A percentile compares a stretch with the other conserved stretches of the same genome.
These are phyloP conservation scores for Typhlichthys subterraneus DNA, from an alignment of 2,797 vertebrate genomes.

Conservation along the genomic window DNA sequence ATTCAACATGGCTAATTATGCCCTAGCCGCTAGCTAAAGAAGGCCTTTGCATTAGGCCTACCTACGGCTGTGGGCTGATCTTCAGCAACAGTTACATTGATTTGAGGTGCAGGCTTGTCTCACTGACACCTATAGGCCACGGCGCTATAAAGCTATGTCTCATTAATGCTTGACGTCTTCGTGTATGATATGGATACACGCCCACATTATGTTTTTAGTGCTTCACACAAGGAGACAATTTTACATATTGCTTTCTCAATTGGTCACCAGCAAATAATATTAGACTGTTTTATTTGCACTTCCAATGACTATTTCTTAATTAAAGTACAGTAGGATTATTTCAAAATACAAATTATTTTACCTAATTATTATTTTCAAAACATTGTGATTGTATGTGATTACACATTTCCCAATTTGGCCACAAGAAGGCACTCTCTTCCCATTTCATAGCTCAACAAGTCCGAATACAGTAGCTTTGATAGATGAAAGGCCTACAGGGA, in stretches of 20 bases:
- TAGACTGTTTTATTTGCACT: no score
- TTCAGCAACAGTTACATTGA: conserved; percentile 55
- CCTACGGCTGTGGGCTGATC: conserved; percentile 45
- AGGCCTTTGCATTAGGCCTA: conserved; percentile 53
- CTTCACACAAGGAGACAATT: no score
- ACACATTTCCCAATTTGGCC: background rate
- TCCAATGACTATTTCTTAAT: no score
- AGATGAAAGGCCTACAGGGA: background rate
- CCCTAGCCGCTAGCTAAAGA: conserved; percentile 18
- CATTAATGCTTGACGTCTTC: no score
- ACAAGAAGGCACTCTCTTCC: background rate
- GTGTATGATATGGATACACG: no score
- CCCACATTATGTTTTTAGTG: no score
- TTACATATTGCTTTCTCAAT: background rate
- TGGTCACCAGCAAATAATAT: background rate
- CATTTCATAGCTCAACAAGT: background rate
- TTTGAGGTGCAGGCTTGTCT: conserved; percentile 45
- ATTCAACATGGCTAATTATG: conserved; percentile 58
- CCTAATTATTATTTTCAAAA: no score
- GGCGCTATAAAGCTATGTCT: no score
- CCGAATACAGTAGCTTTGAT: background rate
- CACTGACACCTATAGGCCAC: no score
- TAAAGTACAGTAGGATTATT: no score
- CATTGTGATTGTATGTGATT: no score
- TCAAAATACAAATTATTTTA: no score